phyloP scores from a whole-genome alignment of 2,888 invertebrate species.

The Cancer borealis region DNA sequence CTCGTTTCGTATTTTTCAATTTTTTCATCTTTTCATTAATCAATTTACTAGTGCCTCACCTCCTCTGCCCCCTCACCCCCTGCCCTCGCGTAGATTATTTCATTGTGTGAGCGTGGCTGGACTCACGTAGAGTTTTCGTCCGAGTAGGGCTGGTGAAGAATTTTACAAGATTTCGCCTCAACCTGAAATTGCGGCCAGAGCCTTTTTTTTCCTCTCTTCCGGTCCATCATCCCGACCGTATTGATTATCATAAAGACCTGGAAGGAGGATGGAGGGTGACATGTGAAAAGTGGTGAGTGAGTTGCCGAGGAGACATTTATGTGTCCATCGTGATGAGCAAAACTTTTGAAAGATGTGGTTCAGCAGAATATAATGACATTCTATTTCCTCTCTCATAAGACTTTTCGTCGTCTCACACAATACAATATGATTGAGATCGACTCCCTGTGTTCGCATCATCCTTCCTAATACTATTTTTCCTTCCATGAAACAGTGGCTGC shows the following conservation, averaged over 20 bases:
- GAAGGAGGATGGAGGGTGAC: neutral
- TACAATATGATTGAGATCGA: neutral
- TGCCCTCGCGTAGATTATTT: neutral
- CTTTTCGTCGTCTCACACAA: neutral
- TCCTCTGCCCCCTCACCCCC: neutral
- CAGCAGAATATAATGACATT: neutral
- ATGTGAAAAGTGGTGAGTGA: neutral
- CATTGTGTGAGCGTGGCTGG: neutral
- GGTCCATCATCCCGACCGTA: neutral
- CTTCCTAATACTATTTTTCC: neutral
- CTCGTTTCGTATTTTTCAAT: neutral
- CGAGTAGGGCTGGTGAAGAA: neutral
- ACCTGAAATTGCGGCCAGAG: neutral
- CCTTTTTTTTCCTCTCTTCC: neutral
- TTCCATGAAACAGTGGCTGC: neutral
- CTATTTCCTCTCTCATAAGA: neutral
- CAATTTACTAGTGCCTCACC: neutral
- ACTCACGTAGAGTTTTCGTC: neutral
- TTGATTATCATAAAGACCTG: conserved; percentile 21
- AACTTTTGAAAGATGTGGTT: neutral
- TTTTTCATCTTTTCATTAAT: neutral
- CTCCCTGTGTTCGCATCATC: neutral
- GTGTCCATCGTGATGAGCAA: neutral
- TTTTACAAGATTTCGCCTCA: neutral
- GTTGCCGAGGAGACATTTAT: neutral